These are phyloP conservation scores for Poecilia latipinna DNA, from an alignment of 2,113 vertebrate genomes.

Conservation along the genomic window DNA sequence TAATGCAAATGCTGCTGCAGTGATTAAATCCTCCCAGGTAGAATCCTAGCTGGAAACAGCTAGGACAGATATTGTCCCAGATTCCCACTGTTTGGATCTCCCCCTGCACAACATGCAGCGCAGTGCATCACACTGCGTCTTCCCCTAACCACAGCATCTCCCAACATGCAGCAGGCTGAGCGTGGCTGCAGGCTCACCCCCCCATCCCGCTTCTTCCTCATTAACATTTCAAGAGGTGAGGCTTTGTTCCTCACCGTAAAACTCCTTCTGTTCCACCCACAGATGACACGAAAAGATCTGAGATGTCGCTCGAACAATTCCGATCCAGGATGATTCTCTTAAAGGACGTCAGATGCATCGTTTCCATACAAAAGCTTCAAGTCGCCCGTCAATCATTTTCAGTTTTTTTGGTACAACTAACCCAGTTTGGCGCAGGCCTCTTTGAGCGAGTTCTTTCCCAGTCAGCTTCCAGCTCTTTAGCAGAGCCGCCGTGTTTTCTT, in stretches of 20 bases:
- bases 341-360: too few relatives aligned
- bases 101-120: too few relatives aligned
- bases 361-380: neutral
- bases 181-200: conserved; percentile 44
- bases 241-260: neutral
- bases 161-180: conserved; percentile 33
- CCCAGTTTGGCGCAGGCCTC: neutral
- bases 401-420: conserved; percentile 10
- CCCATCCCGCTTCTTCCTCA: conserved; percentile 11
- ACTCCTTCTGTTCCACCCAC: conserved; percentile 8
- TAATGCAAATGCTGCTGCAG: too few relatives aligned
- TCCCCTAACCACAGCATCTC: conserved; percentile 21
- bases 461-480: conserved; percentile 22
- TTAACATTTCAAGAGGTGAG: conserved; percentile 48
- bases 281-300: neutral
- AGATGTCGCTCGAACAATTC: neutral
- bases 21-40: too few relatives aligned
- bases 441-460: conserved; percentile 14
- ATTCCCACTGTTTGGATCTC: too few relatives aligned
- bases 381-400: neutral
- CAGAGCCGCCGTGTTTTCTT: conserved; percentile 14
- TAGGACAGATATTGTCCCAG: too few relatives aligned
- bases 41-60: too few relatives aligned
- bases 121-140: conserved; percentile 19
- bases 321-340: neutral